Evolutionary conservation across 2,113 vertebrate genomes (phyloP).

Genomic region (Bubalus kerabau): DNA sequence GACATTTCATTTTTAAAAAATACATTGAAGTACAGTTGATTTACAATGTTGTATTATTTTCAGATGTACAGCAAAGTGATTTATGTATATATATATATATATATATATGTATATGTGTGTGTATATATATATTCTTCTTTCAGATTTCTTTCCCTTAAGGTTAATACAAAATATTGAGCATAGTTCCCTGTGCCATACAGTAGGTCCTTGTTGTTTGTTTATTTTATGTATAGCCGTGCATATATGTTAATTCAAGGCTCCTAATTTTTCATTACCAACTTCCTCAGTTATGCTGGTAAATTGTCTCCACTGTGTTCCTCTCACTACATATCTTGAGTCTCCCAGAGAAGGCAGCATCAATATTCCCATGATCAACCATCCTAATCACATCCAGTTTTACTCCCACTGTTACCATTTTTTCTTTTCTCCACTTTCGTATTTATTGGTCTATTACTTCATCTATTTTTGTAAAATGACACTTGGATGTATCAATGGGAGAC

Average conservation of each 20-base stretch:
- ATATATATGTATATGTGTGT: accelerated
- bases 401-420: not conserved
- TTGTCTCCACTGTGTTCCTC: not conserved
- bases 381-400: not conserved
- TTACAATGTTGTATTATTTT: not conserved
- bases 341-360: not conserved
- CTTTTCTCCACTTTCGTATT: not conserved
- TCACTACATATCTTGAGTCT: not conserved
- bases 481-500: not conserved
- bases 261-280: not conserved
- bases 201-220: not conserved
- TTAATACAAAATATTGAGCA: not conserved
- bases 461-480: not conserved
- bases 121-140: not conserved
- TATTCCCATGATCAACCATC: not conserved
- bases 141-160: not conserved
- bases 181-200: not conserved
- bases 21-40: not conserved
- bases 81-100: not conserved
- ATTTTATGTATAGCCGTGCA: not conserved
- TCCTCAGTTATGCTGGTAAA: not conserved
- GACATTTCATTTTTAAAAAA: not conserved
- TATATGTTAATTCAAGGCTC: not conserved
- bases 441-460: not conserved
- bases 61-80: not conserved